Evolutionary conservation across 2,888 invertebrate genomes (phyloP).

Genomic region (Ophion slaviceki): DNA sequence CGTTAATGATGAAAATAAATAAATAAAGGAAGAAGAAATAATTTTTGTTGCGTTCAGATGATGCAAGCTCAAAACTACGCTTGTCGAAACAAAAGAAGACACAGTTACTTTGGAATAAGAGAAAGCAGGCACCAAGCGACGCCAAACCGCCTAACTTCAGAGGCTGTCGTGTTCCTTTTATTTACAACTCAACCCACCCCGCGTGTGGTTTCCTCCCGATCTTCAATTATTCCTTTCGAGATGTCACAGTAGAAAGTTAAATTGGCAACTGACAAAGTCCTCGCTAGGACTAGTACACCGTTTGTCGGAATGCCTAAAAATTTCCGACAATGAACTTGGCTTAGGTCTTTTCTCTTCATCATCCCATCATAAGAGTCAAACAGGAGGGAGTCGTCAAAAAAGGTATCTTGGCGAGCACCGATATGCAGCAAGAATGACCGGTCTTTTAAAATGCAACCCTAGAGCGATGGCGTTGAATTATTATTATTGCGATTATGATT

Average conservation of each 20-base stretch:
- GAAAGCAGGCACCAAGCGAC: neutral
- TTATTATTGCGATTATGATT: neutral
- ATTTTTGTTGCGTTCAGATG: no score
- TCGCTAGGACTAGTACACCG: neutral
- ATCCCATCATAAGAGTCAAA: neutral
- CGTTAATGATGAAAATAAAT: no score
- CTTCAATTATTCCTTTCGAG: slow-evolving; percentile 28
- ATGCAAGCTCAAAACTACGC: neutral
- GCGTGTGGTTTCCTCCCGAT: neutral
- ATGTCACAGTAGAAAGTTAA: slow-evolving; percentile 36
- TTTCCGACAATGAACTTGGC: slow-evolving; percentile 4
- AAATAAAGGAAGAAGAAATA: no score
- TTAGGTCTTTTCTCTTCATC: slow-evolving; percentile 13
- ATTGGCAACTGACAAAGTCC: slow-evolving; percentile 12
- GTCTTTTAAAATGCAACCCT: slow-evolving; percentile 8
- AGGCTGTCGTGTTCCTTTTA: neutral
- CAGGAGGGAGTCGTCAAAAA: neutral
- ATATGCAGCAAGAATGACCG: neutral
- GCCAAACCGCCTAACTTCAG: slow-evolving; percentile 16
- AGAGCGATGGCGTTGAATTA: neutral
- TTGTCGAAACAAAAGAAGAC: neutral
- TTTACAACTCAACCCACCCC: neutral
- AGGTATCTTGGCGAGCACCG: neutral
- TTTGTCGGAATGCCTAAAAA: slow-evolving; percentile 40
- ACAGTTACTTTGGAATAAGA: neutral